phyloP scores from a whole-genome alignment of 1,140 invertebrate genomes.

The Ceratitis capitata region DNA sequence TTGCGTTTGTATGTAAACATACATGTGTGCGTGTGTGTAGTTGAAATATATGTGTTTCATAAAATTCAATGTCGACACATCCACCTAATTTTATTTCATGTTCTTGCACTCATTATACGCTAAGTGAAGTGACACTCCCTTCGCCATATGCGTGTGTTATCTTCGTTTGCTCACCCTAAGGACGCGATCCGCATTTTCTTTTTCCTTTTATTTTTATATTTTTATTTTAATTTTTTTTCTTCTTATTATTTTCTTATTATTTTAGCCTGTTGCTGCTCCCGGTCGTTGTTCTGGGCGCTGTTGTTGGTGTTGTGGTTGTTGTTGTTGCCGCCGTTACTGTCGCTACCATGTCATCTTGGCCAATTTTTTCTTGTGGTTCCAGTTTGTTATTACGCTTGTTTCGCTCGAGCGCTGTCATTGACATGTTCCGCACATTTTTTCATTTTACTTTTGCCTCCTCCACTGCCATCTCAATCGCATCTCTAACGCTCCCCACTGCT shows the following conservation, averaged over 20 bases:
- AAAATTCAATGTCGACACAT: constrained; percentile 46
- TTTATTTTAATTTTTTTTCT: neutral
- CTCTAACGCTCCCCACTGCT: neutral
- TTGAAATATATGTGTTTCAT: constrained; percentile 29
- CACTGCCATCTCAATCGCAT: neutral
- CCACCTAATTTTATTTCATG: constrained; percentile 42
- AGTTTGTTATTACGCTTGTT: constrained; percentile 29
- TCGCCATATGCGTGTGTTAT: neutral
- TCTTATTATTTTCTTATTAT: neutral
- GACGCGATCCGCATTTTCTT: neutral
- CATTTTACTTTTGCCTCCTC: neutral
- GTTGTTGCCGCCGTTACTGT: neutral
- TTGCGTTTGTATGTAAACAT: neutral
- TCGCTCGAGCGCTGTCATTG: constrained; percentile 25
- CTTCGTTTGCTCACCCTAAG: neutral
- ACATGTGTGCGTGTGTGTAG: neutral
- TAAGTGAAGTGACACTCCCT: neutral
- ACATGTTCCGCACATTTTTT: constrained; percentile 17
- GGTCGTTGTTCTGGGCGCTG: no score
- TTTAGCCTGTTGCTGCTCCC: neutral
- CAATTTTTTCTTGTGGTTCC: constrained; percentile 14
- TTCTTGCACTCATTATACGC: constrained; percentile 33
- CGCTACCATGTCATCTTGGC: constrained; percentile 5
- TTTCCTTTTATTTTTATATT: neutral
- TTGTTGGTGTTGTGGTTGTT: no score